A percentile compares a stretch with the other conserved stretches of the same genome.
Evolutionary conservation across 2,888 invertebrate species (phyloP).

Genomic region (Drosophila kokeensis): DNA sequence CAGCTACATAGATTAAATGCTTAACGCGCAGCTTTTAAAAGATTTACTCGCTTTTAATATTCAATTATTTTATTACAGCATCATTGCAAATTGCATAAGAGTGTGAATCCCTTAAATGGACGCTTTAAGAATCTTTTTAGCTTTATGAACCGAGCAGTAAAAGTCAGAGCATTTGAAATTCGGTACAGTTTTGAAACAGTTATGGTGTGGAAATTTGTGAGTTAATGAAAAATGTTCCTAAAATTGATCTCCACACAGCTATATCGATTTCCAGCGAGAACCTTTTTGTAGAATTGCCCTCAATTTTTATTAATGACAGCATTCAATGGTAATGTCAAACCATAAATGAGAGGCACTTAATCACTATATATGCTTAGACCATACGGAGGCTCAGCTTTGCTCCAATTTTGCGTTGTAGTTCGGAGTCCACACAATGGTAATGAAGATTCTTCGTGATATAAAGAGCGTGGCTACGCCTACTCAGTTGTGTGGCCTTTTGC

Average conservation of each 20-base stretch:
- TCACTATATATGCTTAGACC: neutral
- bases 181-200: neutral
- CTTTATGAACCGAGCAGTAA: no score
- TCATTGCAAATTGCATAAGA: neutral
- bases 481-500: conserved; percentile 65
- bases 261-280: neutral
- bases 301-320: conserved; percentile 23
- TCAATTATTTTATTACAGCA: conserved; percentile 27
- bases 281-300: conserved; percentile 3
- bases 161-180: neutral
- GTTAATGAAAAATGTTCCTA: neutral
- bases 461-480: conserved; percentile 39
- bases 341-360: conserved; percentile 9
- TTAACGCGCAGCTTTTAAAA: conserved; percentile 1
- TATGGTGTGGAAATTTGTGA: neutral
- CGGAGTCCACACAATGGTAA: conserved; percentile 5
- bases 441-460: conserved; percentile 72
- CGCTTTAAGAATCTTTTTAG: neutral
- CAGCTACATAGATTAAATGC: conserved; percentile 24
- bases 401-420: neutral
- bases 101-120: neutral
- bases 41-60: conserved; percentile 36
- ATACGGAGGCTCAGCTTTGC: neutral
- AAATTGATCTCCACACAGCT: neutral
- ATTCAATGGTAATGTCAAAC: conserved; percentile 25